A percentile compares a stretch with the other conserved stretches of the same genome.
Evolutionary conservation across 1,140 invertebrate genomes (phyloP).

Genomic region (Lerema accius): DNA sequence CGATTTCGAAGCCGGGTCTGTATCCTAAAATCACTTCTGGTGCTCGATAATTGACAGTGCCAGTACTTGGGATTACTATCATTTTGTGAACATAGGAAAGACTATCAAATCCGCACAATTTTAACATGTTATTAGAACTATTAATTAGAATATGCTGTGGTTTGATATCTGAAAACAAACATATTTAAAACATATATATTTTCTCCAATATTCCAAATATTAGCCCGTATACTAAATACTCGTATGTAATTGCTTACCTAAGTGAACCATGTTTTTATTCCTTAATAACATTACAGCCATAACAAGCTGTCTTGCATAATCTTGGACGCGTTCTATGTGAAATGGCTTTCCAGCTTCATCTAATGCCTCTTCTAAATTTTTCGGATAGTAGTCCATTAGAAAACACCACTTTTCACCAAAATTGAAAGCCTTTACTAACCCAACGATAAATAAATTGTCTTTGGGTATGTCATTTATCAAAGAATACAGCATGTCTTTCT

Average conservation of each 20-base stretch:
- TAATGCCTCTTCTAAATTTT: constrained; percentile 45
- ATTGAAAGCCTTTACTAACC: constrained; percentile 37
- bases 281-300: constrained; percentile 47
- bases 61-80: constrained; percentile 33
- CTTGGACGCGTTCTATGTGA: constrained; percentile 49
- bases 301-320: constrained; percentile 49
- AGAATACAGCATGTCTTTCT: constrained; percentile 38
- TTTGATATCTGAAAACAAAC: constrained; percentile 60
- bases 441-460: constrained; percentile 38
- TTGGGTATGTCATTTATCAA: constrained; percentile 41
- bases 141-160: constrained; percentile 58
- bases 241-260: constrained; percentile 48
- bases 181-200: neutral
- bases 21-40: constrained; percentile 61
- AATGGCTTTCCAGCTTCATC: constrained; percentile 39
- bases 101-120: constrained; percentile 59
- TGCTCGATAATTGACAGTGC: constrained; percentile 48
- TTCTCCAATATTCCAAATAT: too few species aligned
- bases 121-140: constrained; percentile 38
- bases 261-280: constrained; percentile 51
- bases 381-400: constrained; percentile 56
- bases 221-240: too few species aligned
- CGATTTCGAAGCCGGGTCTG: constrained; percentile 43
- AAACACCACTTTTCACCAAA: constrained; percentile 40
- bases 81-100: constrained; percentile 27